Percentiles rank a stretch among this genome's conserved stretches.
Conservation (phyloP, 92 coral and sea anemone genomes). For the Epizoanthus ramosus region DNA sequence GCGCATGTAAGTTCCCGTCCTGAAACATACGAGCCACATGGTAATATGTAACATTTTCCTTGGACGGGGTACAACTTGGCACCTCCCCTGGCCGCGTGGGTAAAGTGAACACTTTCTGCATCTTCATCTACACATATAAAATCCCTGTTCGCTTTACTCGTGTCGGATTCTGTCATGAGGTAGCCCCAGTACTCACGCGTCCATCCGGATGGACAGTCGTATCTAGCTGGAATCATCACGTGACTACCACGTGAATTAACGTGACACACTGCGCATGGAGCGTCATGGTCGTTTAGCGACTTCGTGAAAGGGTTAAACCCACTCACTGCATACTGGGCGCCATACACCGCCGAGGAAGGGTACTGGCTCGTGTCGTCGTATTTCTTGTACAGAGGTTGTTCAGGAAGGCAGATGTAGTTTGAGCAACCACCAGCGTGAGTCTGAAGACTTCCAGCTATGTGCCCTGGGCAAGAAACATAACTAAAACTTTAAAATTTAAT, state of each 20-base stretch:
- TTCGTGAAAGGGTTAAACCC: too few species aligned
- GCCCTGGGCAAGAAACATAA: constrained; percentile 29
- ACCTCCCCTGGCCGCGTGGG: constrained; percentile 50
- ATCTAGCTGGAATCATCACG: constrained; percentile 82
- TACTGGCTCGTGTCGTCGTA: constrained; percentile 14
- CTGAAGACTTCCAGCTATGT: constrained; percentile 30
- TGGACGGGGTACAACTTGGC: constrained; percentile 69
- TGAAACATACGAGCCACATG: constrained; percentile 39
- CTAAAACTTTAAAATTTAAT: too few species aligned
- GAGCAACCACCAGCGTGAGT: constrained; percentile 48
- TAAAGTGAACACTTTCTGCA: constrained; percentile 65
- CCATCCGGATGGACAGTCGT: constrained; percentile 84
- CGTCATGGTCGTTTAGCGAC: constrained; percentile 68
- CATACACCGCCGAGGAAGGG: constrained; percentile 47
- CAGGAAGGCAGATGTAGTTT: constrained; percentile 48
- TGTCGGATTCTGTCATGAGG: constrained; percentile 67
- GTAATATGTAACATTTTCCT: too few species aligned
- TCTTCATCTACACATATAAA: constrained; percentile 78
- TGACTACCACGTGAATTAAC: constrained; percentile 73
- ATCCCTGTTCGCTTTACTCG: constrained; percentile 55
- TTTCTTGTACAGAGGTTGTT: constrained; percentile 40
- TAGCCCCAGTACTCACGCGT: constrained; percentile 81
- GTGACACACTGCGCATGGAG: constrained; percentile 82
- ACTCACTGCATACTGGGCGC: constrained; percentile 71
- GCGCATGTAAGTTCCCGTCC: constrained; percentile 81